Conservation (phyloP, 2,113 vertebrate species). For the Tauraco erythrolophus region DNA sequence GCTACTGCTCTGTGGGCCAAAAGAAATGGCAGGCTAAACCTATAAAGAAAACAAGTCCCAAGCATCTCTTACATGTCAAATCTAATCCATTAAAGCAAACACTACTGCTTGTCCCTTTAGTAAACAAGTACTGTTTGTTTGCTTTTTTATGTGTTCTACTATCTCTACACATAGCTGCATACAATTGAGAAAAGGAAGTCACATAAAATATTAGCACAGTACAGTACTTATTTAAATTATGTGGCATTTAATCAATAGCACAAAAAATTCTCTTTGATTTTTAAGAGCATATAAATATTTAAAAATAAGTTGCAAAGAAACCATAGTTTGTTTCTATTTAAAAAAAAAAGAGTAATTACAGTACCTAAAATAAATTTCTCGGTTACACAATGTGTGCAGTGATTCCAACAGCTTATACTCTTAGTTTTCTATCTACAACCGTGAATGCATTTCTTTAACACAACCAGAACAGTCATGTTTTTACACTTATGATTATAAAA, state of each 20-base stretch:
- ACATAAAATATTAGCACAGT: background rate
- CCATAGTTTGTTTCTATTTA: background rate
- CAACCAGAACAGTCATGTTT: background rate
- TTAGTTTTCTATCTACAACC: background rate
- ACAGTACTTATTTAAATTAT: background rate
- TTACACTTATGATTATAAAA: background rate
- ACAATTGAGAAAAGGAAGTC: background rate
- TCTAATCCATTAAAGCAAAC: background rate
- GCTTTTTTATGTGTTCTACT: background rate
- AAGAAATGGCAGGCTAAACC: background rate
- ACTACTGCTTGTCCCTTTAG: background rate
- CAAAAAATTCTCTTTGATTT: background rate
- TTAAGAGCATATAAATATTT: background rate
- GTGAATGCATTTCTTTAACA: background rate
- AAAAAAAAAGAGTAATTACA: background rate
- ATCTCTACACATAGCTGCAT: background rate
- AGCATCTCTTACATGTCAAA: background rate
- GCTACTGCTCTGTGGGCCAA: background rate
- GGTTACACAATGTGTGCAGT: background rate
- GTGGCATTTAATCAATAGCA: background rate
- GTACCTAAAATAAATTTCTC: background rate
- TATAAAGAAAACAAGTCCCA: background rate
- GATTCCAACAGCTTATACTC: background rate
- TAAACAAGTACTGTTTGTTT: background rate
- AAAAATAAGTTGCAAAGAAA: background rate